phyloP scores from a whole-genome alignment of 2,888 invertebrate species.

The Agriopis aurantiaria region DNA sequence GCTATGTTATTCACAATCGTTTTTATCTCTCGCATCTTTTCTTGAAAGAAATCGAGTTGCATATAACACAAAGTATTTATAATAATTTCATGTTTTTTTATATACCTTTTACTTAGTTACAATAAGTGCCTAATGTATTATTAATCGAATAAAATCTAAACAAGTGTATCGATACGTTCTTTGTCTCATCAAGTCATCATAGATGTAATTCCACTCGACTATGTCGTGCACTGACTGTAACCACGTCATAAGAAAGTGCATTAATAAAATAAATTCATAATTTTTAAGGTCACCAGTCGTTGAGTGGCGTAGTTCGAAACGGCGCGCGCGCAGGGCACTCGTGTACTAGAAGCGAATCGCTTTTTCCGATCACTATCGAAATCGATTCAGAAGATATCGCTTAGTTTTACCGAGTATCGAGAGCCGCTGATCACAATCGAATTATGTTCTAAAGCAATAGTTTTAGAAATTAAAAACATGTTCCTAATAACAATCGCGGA shows the following conservation, averaged over 20 bases:
- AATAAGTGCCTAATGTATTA: neutral
- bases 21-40: constrained; percentile 55
- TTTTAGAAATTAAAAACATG: constrained; percentile 58
- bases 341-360: constrained; percentile 83
- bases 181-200: constrained; percentile 58
- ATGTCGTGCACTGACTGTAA: constrained; percentile 54
- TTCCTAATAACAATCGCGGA: constrained; percentile 70
- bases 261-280: constrained; percentile 84
- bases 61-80: constrained; percentile 21
- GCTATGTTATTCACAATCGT: neutral
- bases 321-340: constrained; percentile 81
- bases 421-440: constrained; percentile 43
- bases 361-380: constrained; percentile 65
- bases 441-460: constrained; percentile 46
- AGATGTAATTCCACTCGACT: constrained; percentile 47
- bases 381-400: constrained; percentile 72
- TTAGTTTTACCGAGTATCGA: constrained; percentile 78
- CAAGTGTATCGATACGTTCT: constrained; percentile 43
- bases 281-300: constrained; percentile 81
- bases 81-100: constrained; percentile 28
- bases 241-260: constrained; percentile 83
- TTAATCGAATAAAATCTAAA: constrained; percentile 5
- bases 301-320: constrained; percentile 75
- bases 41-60: constrained; percentile 49
- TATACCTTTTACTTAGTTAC: constrained; percentile 1